Conservation (phyloP, 2,797 vertebrate genomes). For the Notoglanidium macrostoma region DNA sequence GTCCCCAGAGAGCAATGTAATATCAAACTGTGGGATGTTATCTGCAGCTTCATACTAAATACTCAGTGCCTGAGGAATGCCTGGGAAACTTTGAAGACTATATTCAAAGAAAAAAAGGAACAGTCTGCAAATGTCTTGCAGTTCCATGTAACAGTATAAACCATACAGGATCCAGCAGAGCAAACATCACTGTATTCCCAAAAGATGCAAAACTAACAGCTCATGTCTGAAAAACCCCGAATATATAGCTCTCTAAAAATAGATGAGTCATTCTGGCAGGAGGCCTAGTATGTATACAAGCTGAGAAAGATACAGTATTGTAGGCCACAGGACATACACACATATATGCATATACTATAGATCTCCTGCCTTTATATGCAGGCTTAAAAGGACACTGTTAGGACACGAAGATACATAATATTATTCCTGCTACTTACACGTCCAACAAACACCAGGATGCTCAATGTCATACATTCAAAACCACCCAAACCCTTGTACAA, state of each 20-base stretch:
- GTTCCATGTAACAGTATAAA: neutral
- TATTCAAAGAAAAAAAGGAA: neutral
- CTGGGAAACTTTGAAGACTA: neutral
- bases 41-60: constrained; percentile 29
- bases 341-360: neutral
- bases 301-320: neutral
- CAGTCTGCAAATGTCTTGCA: neutral
- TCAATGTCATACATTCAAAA: neutral
- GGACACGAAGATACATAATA: neutral
- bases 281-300: constrained; percentile 11
- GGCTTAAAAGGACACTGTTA: neutral
- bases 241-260: constrained; percentile 50
- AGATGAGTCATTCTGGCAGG: constrained; percentile 44
- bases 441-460: neutral
- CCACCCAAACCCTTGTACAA: neutral
- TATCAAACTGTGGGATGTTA: constrained; percentile 22
- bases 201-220: constrained; percentile 12
- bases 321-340: neutral
- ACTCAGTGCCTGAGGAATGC: neutral
- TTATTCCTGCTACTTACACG: neutral
- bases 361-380: neutral
- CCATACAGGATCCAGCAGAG: neutral
- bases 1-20: neutral
- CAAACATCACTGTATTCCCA: constrained; percentile 21
- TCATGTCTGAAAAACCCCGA: neutral